Conservation (phyloP, 2,888 invertebrate species). For the Synanthedon tipuliformis region DNA sequence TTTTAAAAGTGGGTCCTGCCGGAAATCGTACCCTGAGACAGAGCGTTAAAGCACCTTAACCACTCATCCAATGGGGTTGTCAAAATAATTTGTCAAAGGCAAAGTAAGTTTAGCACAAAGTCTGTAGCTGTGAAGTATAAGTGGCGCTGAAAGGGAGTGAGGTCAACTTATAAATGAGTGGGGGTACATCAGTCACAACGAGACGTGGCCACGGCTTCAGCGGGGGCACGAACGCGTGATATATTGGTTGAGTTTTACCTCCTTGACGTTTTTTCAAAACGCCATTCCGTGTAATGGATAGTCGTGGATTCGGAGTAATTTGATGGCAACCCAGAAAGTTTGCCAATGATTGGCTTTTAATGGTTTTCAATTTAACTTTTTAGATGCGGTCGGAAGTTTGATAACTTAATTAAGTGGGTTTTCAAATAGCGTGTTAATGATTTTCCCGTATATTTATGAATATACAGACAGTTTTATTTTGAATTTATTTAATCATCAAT, state of each 20-base stretch:
- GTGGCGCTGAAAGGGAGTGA: conserved; percentile 32
- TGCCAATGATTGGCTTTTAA: conserved; percentile 43
- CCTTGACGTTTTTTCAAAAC: conserved; percentile 52
- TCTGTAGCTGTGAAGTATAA: conserved; percentile 9
- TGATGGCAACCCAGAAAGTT: conserved; percentile 31
- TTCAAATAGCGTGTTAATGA: conserved; percentile 9
- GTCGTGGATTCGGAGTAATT: conserved; percentile 39
- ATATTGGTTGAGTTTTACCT: conserved; percentile 45
- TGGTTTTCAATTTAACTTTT: conserved; percentile 56
- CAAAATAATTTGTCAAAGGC: no score
- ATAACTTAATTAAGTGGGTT: conserved; percentile 31
- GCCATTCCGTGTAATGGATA: conserved; percentile 43
- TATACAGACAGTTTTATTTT: background rate
- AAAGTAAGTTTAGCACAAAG: no score
- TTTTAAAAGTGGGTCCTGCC: no score
- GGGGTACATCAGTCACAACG: conserved; percentile 42
- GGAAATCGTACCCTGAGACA: no score
- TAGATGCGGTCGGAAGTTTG: conserved; percentile 38
- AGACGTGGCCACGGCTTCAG: conserved; percentile 24
- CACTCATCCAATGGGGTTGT: no score
- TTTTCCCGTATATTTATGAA: conserved; percentile 1
- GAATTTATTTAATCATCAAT: no score
- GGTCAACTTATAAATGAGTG: conserved; percentile 61
- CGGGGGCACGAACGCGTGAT: conserved; percentile 37
- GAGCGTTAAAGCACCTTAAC: no score